These are phyloP conservation scores for Eristalis tenax DNA, from an alignment of 2,888 invertebrate species.

Conservation along the genomic window DNA sequence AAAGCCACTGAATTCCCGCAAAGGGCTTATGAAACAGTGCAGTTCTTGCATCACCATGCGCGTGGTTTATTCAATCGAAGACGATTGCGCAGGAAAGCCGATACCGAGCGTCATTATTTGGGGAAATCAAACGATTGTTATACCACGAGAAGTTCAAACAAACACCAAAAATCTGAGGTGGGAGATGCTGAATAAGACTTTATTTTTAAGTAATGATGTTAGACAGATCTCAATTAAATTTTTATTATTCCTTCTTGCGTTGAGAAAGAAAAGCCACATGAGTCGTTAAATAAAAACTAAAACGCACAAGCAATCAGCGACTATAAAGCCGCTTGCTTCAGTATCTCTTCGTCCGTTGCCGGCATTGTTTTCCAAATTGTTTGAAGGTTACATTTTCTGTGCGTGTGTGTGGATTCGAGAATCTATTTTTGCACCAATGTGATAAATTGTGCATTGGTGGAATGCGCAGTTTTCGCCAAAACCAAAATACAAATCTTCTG, in stretches of 20 bases:
- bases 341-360: neutral
- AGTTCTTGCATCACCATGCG: neutral
- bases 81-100: neutral
- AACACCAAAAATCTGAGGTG: neutral
- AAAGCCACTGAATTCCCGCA: neutral
- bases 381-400: neutral
- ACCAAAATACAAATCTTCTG: neutral
- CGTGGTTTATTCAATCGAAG: conserved; percentile 6
- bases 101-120: too few relatives aligned
- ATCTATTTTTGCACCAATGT: neutral
- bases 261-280: neutral
- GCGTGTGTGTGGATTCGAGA: neutral
- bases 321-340: too few relatives aligned
- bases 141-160: neutral
- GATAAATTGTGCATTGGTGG: neutral
- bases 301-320: neutral
- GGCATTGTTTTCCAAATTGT: conserved; percentile 1
- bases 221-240: neutral
- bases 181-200: neutral
- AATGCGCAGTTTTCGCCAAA: neutral
- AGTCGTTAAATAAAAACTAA: neutral
- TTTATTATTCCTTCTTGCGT: neutral
- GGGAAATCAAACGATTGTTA: neutral
- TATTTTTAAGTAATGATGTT: neutral
- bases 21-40: neutral